Evolutionary conservation across 30 jellyfish, hydroid and myxozoan species (phyloP).

Genomic region (Mastigias papua): DNA sequence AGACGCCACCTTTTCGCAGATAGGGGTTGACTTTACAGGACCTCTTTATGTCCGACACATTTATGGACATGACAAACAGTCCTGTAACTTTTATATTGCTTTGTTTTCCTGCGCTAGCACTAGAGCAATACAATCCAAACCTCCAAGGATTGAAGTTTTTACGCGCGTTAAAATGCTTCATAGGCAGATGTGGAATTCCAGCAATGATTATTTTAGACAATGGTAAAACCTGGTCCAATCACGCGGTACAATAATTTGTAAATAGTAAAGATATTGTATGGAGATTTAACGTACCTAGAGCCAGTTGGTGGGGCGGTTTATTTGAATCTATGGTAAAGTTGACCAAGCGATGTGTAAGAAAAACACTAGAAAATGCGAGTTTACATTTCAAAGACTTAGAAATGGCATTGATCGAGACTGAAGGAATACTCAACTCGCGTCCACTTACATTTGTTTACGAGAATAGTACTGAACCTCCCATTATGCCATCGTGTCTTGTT

Average conservation of each 20-base stretch:
- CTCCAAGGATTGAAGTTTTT: not conserved
- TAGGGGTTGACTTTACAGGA: conserved; percentile 47
- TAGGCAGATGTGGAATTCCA: conserved; percentile 42
- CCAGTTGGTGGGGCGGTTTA: conserved; percentile 17
- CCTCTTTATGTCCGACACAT: conserved; percentile 42
- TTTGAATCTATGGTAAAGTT: conserved; percentile 1
- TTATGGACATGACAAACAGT: not conserved
- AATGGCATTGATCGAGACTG: not conserved
- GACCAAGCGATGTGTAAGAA: conserved; percentile 26
- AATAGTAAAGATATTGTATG: not conserved
- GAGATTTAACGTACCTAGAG: conserved; percentile 2
- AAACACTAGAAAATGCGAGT: not conserved
- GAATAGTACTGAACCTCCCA: no score
- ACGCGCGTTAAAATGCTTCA: conserved; percentile 5
- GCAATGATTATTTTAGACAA: not conserved
- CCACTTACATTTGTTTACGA: not conserved
- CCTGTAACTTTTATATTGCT: conserved; percentile 3
- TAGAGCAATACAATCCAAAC: not conserved
- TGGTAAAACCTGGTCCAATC: not conserved
- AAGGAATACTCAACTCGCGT: not conserved
- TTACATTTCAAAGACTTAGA: not conserved
- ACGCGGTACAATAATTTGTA: not conserved
- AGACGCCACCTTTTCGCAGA: conserved; percentile 33
- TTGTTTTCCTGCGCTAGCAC: conserved; percentile 22
- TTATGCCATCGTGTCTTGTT: no score